Base-by-base conservation (phyloP, 2,888 invertebrate genomes). In the Ischnus inquisitorius region DNA sequence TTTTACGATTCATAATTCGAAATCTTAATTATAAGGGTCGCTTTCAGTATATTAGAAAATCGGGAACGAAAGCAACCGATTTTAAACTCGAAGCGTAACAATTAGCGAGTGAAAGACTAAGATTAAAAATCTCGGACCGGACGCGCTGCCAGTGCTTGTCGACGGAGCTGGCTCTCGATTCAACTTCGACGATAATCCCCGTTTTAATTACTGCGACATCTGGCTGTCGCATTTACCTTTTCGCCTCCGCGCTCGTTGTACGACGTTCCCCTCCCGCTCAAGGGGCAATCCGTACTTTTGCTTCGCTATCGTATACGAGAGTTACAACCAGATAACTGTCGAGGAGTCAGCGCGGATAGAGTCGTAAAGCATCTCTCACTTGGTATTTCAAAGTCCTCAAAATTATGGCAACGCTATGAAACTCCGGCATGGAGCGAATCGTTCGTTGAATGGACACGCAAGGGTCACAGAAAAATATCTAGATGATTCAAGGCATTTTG, bases 121-220 rank as follows among this genome's bases (percentile, higher is more conserved):
- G 68, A 76, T 82, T 74, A 82, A 81, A 84, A 85, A 85, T 82
- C 39, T 78, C 72, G 34, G 34, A 85, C 79, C 82, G 51, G 84
- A 79, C 77, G 68, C 81, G 81, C 79, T 79, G 79, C 81, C 54
- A 46, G 81, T 77, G 57, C 79, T 28, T 77, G 75, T 69, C 65
- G 34, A 54, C 46, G 64, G 48, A 85, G 84, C 83, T 82, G 85
- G 78, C 75, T 54, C 72, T 41, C 87, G 86, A 88, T 87, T 86
- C 86, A 93, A 93, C 91, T 93, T 93, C 84, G 90, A 90, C 89
- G 90, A 93, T 93, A 92, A 91, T 89, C 92, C 86, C 85, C 85
- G 89, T 91, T 93, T 93, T 93, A 93, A 93, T 93, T 92, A 91
- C 91, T 86, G 91, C 92, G 91, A 92, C 93, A 93, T 93, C 93